Base-by-base conservation (phyloP, 2,797 vertebrate genomes). In the Sardinella longiceps region DNA sequence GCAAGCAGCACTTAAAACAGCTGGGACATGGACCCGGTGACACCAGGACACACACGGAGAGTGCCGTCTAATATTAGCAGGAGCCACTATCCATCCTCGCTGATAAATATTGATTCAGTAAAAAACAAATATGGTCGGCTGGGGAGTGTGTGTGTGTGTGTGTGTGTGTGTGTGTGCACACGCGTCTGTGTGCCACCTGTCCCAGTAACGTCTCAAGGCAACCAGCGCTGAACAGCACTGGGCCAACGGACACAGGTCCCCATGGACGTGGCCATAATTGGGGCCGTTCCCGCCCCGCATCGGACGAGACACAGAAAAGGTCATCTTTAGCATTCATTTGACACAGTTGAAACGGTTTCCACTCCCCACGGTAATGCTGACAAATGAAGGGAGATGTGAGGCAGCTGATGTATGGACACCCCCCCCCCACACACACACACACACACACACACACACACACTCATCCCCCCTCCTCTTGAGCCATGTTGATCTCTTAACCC, bases 311-410 rank as follows among this genome's bases (percentile, higher is more conserved):
- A 39, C 37, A 77, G 70, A 7, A 77, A 43, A 77, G 70, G 70
- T 77, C 70, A 77, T 77, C 70, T 43, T 77, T 77, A 77, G 70
- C 70, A 77, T 77, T 77, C 70, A 77, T 77, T 23, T 77, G 70
- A 77, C 70, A 77, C 70, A 77, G 70, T 37, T 43, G 28, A 77
- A n/a, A 23, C 70, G 33, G 6, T 20, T 3, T 23, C 37, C 18
- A 37, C 33, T 77, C 70, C 70, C 70, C 70, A 23, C 70, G 7
- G 5, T 77, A 37, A 77, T 77, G 15, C 70, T 77, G 70, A 77
- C 70, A 77, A 77, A 77, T 77, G 33, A 43, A 37, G 14, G 37
- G 33, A 20, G 33, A 39, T 43, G 12, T 18, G 2, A 77, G 70
- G 23, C 70, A 77, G 70, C 33, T 77, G 70, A 77, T 77, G 70